Evolutionary conservation across 1,140 invertebrate species (phyloP), one percentile per base, ranked within the genome.

Genomic region (Forficula auricularia): DNA sequence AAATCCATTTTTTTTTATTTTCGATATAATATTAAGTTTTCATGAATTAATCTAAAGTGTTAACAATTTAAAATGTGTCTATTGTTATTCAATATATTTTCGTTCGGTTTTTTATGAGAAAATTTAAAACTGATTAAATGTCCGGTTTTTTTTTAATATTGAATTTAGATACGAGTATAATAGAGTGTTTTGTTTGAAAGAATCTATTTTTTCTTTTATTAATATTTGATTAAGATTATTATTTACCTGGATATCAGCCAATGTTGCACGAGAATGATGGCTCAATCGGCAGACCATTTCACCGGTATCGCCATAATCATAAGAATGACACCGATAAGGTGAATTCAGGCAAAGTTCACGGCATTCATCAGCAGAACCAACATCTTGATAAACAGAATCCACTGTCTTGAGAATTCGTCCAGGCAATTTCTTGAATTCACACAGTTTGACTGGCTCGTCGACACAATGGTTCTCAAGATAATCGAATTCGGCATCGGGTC

Each of bases 381-480:
- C 79, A 52, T 89, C 84, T 64, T 88, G 82, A 55, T 86, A 90
- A 4, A 92, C 87, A 2, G 85, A 86, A 54, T 94, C 88, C 2
- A 92, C 88, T 0, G 89, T 92, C 62, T 94, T 92, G 20, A 92
- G 62, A 49, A 92, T 91, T 43, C 82, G 72, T 0, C 85, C 85
- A 19, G 71, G 73, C 50, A 90, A 67, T 52, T 86, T 85, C 57
- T 88, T 86, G 63, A 92, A 92, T 57, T 92, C 86, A 62, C 89
- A 94, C 33, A 92, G 64, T 60, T 87, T 87, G 12, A 82, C 81
- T 2, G 85, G 84, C 56, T 88, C 83, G 49, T 86, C 80, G 8
- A 86, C 80, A 58, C 86, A 91, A 59, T 89, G 85, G 57, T 87
- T 87, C 56, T 91, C 85, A 57, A 89, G 70, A 60, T 89, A 90